Evolutionary conservation across 2,113 vertebrate genomes (phyloP), one percentile per base, ranked within the genome.

Genomic region (Parotia lawesii): DNA sequence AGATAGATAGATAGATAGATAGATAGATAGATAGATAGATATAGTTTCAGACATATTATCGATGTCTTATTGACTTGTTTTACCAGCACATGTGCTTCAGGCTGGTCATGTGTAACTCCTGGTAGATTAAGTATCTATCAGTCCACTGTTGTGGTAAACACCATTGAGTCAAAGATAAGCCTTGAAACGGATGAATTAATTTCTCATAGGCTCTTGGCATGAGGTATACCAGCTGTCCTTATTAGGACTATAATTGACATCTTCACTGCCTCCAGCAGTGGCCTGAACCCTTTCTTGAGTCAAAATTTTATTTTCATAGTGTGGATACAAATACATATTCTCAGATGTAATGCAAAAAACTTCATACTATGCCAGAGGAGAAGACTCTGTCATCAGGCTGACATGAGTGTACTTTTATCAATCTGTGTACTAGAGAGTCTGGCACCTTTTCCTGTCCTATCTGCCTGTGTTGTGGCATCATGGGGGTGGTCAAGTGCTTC

Each of bases 341-440:
- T 60, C 38, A 72, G 33, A 64, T 47, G 21, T 28, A 67, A 12
- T 17, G 58, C 27, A 60, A 44, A 56, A 64, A 45, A 6, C 19
- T 40, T 85, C 9, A 3, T 64, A 9, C 0, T 6, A 3, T n/a
- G 31, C 62, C 27, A 38, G 29, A 87, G 78, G 17, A 73, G 27
- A 69, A 74, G 57, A 64, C 29, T 60, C 29, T 33, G 38, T 25
- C 28, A 44, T 47, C 50, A 40, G 22, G 40, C 40, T 73, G 40
- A 72, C 2, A 0, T 33, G 44, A 71, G 15, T 53, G 13, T 6
- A 5, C 17, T 31, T 69, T 31, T 62, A 8, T 2, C 2, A 3
- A 2, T 72, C 24, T 44, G 25, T 25, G 9, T 35, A 35, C 40
- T 40, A n/a, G 57, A 81, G 12, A 29, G 19, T 64, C 29, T 72